Conservation (phyloP, 2,113 vertebrate species). For the Bujurquina vittata region DNA sequence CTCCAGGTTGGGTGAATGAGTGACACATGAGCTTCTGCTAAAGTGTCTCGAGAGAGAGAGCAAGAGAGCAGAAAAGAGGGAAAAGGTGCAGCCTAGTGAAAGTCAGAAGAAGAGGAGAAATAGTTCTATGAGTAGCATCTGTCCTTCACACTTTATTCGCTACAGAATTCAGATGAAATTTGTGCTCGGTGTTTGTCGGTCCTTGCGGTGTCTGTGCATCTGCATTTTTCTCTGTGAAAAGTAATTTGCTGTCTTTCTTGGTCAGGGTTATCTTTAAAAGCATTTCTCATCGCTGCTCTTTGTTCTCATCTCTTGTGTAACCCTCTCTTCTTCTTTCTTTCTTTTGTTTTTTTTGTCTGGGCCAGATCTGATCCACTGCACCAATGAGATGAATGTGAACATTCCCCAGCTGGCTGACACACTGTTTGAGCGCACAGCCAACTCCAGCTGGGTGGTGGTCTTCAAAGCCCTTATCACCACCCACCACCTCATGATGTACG, state of each 20-base stretch:
- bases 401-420: constrained; percentile 83
- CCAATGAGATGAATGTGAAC: constrained; percentile 83
- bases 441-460: constrained; percentile 84
- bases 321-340: background rate
- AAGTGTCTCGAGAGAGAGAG: background rate
- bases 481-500: constrained; percentile 84
- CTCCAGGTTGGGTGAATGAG: constrained; percentile 2
- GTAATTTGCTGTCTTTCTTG: background rate
- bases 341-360: background rate
- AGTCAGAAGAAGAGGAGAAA: background rate
- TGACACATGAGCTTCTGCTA: constrained; percentile 24
- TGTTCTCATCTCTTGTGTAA: constrained; percentile 3
- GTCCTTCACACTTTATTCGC: constrained; percentile 11
- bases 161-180: background rate
- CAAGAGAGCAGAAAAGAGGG: background rate
- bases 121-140: background rate
- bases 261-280: constrained; percentile 13
- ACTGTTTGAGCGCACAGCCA: constrained; percentile 80
- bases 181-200: background rate
- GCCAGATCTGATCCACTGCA: constrained; percentile 83
- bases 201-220: background rate
- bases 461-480: constrained; percentile 84
- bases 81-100: background rate
- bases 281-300: background rate
- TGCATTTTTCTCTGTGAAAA: background rate